Base-by-base conservation (phyloP, 2,113 vertebrate species). In the Baryphthengus martii region DNA sequence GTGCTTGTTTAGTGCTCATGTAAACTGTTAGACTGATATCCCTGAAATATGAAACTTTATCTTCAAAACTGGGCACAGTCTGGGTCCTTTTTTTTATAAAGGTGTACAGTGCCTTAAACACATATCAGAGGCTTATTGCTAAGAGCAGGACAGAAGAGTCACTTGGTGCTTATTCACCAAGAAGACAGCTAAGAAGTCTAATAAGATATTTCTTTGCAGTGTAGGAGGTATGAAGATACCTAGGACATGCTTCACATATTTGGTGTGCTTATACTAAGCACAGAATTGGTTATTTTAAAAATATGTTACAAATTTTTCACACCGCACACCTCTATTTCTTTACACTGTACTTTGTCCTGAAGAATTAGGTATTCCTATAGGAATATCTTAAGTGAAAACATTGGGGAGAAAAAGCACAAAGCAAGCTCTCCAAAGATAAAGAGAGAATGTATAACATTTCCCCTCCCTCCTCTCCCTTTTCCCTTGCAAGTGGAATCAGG, bases 391-490 rank as follows among this genome's bases (percentile, higher is more conserved):
- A 55, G 8, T 62, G 25, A 79, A 76, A 77, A 77, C 19, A 67
- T 0, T 11, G 9, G 3, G 7, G 7, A 10, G 17, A 52, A 78
- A 70, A 67, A 42, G 5, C 3, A 62, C 28, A 82, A 70, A 59
- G 7, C 4, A 68, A 72, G 10, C 4, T 58, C 11, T 81, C 29
- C 26, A 78, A 74, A 74, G 45, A 31, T 4, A 70, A 65, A 61
- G 17, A n/a, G 11, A 73, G 5, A 79, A 77, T 26, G 23, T 44
- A 29, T 65, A 40, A 81, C 20, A 47, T 28, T 61, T 75, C 14
- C 61, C 23, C 3, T 3, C 13, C 23, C 14, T 24, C 8, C 7
- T 3, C 29, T 2, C 4, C 3, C 42, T 73, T 10, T 47, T 53
- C 17, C 13, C 15, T 81, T 74, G 15, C 29, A 61, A 72, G 65